These are phyloP conservation scores for Meleagris gallopavo DNA, from an alignment of 2,113 vertebrate genomes.

Conservation along the genomic window DNA sequence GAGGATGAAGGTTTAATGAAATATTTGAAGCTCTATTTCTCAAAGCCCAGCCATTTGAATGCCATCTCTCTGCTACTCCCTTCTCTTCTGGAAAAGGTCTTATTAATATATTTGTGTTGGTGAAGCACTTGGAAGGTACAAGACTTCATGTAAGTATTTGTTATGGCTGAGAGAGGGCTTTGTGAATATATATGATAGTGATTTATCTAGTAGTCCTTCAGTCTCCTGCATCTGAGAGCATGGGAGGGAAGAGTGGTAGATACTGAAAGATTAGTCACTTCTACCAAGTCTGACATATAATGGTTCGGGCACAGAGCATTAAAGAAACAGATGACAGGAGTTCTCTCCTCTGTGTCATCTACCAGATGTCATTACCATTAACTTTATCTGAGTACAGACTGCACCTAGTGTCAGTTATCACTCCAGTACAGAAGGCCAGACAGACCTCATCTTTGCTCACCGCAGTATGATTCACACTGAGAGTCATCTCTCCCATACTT, in stretches of 20 bases:
- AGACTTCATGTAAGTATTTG: slow-evolving; percentile 35
- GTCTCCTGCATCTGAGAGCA: neutral
- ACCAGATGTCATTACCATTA: slow-evolving; percentile 57
- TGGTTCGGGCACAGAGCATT: slow-evolving; percentile 33
- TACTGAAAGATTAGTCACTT: slow-evolving; percentile 50
- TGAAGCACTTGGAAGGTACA: slow-evolving; percentile 17
- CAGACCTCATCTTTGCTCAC: slow-evolving; percentile 48
- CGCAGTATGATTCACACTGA: slow-evolving; percentile 50
- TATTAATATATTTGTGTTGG: slow-evolving; percentile 33
- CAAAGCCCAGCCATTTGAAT: slow-evolving; percentile 26
- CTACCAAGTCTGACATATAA: slow-evolving; percentile 52
- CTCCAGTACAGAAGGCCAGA: slow-evolving; percentile 45
- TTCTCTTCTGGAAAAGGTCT: slow-evolving; percentile 12
- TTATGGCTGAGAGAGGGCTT: neutral
- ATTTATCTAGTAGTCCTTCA: slow-evolving; percentile 26
- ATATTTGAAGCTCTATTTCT: slow-evolving; percentile 22
- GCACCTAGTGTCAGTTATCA: slow-evolving; percentile 59
- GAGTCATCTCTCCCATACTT: slow-evolving; percentile 51
- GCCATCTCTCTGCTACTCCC: slow-evolving; percentile 16
- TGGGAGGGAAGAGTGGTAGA: slow-evolving; percentile 12
- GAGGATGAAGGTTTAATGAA: slow-evolving; percentile 35
- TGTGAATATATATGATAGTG: neutral
- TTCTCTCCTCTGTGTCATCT: slow-evolving; percentile 49
- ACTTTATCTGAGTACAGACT: slow-evolving; percentile 57
- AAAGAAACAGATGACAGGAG: slow-evolving; percentile 52